These are phyloP conservation scores for Ischnura elegans DNA, from an alignment of 2,888 invertebrate genomes.

Conservation along the genomic window DNA sequence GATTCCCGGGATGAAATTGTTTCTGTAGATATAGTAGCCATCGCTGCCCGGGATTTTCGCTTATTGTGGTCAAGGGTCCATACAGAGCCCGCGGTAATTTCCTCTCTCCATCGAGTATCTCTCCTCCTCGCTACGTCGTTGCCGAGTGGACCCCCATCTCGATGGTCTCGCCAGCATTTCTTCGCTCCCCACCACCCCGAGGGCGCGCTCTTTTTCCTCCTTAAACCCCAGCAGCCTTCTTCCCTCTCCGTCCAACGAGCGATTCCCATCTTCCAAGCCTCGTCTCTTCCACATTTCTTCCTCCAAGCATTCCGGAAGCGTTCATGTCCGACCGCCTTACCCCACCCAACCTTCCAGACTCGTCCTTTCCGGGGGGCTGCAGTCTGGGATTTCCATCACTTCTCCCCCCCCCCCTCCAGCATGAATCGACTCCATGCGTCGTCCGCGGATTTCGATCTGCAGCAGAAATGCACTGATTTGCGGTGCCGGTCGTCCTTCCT, in stretches of 20 bases:
- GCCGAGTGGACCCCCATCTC: neutral
- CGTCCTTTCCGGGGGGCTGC: too few species aligned
- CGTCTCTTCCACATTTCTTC: neutral
- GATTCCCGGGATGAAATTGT: neutral
- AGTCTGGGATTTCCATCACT: slow-evolving; percentile 37
- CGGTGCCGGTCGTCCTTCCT: too few species aligned
- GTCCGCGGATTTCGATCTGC: too few species aligned
- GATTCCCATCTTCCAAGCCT: neutral
- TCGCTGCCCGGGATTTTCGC: neutral
- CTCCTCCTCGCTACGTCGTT: neutral
- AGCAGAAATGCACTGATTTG: too few species aligned
- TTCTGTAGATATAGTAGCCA: neutral
- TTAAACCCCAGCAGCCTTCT: neutral
- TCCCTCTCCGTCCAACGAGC: too few species aligned
- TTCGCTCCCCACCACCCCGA: too few species aligned
- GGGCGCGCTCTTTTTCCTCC: neutral
- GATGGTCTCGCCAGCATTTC: neutral
- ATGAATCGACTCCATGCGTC: too few species aligned
- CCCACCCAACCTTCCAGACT: neutral
- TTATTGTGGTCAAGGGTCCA: neutral
- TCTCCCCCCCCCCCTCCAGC: neutral
- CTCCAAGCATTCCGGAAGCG: slow-evolving; percentile 55
- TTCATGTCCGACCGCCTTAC: slow-evolving; percentile 12
- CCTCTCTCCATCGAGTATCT: neutral
- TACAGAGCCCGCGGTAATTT: neutral